These are phyloP conservation scores for Hecatera dysodea DNA, from an alignment of 2,888 invertebrate genomes.

Conservation along the genomic window DNA sequence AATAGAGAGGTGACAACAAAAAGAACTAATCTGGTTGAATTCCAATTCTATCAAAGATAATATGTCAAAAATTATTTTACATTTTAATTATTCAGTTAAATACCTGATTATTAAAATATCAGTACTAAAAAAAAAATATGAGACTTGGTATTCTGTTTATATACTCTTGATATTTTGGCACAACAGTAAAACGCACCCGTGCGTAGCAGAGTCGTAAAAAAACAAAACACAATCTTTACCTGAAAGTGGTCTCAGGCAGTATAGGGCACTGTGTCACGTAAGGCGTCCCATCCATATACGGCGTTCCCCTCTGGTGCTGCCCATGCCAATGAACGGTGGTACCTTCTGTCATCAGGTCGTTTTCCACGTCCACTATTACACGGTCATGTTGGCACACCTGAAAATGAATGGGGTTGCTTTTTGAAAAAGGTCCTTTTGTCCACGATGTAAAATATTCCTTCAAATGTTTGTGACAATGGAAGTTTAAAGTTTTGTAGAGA, in stretches of 20 bases:
- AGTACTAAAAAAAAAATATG: not conserved
- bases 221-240: conserved; percentile 70
- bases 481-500: not conserved
- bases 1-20: no score
- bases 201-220: not conserved
- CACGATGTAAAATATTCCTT: not conserved
- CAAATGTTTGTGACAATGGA: not conserved
- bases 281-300: conserved; percentile 97
- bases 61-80: no score
- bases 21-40: no score
- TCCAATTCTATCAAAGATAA: no score
- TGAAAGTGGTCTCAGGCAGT: conserved; percentile 93
- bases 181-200: not conserved
- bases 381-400: conserved; percentile 97
- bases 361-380: conserved; percentile 95
- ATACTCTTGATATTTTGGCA: not conserved
- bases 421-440: not conserved
- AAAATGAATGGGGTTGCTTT: conserved; percentile 34
- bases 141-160: not conserved
- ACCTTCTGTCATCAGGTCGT: conserved; percentile 94
- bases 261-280: conserved; percentile 97
- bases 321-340: conserved; percentile 98
- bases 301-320: conserved; percentile 94
- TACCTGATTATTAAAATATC: no score
- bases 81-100: no score